These are phyloP conservation scores for Endotricha flammealis DNA, from an alignment of 2,888 invertebrate genomes.

Conservation along the genomic window DNA sequence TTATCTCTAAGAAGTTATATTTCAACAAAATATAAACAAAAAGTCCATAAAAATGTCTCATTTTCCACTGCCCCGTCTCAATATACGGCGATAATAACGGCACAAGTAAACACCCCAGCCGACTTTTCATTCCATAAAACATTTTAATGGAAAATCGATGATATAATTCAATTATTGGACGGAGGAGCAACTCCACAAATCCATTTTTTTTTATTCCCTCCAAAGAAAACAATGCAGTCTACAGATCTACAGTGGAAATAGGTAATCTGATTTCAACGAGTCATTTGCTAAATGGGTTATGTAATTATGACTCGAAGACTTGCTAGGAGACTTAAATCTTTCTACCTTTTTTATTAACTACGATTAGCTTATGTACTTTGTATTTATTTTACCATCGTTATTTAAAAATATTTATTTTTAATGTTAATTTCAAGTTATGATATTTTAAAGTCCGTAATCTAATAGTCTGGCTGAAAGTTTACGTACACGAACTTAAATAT, in stretches of 20 bases:
- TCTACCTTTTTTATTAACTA: no score
- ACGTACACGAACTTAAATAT: no score
- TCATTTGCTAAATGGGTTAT: constrained; percentile 65
- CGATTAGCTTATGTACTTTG: no score
- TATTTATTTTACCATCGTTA: no score
- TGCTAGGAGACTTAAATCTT: no score
- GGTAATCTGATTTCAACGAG: constrained; percentile 54
- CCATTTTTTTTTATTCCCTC: constrained; percentile 41
- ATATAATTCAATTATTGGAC: constrained; percentile 73
- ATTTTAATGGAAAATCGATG: constrained; percentile 78
- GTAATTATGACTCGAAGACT: constrained; percentile 23
- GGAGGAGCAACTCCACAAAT: constrained; percentile 60
- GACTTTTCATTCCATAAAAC: constrained; percentile 73
- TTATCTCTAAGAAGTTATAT: no score
- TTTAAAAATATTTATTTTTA: no score
- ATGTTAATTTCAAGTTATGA: no score
- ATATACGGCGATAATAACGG: background rate
- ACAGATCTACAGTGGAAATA: constrained; percentile 42
- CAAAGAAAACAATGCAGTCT: constrained; percentile 51
- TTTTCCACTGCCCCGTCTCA: background rate
- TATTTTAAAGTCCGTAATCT: no score
- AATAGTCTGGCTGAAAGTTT: no score
- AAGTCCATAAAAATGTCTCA: no score
- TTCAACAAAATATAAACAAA: no score
- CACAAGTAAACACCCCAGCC: constrained; percentile 48